A percentile compares a stretch with the other conserved stretches of the same genome.
Conservation (phyloP, 2,888 invertebrate genomes). For the Melinaea marsaeus region DNA sequence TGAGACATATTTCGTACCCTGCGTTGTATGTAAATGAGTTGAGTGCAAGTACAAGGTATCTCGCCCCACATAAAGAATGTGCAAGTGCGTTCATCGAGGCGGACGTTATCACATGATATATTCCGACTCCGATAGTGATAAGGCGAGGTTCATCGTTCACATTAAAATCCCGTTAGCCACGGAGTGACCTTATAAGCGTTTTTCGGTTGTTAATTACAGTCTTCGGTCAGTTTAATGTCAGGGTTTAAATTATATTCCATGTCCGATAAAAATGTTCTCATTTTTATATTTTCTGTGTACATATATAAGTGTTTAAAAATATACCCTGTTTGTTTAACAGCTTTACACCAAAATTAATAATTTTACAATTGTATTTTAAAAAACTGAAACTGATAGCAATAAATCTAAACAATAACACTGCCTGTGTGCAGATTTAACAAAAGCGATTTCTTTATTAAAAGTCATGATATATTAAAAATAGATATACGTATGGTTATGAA, state of each 20-base stretch:
- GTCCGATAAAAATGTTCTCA: neutral
- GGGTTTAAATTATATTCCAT: slow-evolving; percentile 3
- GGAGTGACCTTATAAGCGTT: slow-evolving; percentile 6
- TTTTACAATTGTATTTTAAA: too few relatives aligned
- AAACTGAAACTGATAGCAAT: too few relatives aligned
- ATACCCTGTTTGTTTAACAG: too few relatives aligned
- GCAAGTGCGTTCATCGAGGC: slow-evolving; percentile 36
- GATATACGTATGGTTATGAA: neutral
- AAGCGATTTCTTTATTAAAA: neutral
- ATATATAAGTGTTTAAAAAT: neutral
- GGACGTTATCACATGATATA: slow-evolving; percentile 40
- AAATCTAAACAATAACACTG: too few relatives aligned
- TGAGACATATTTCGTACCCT: slow-evolving; percentile 11
- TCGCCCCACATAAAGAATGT: slow-evolving; percentile 27
- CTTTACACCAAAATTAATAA: too few relatives aligned
- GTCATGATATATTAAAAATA: neutral
- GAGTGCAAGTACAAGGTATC: slow-evolving; percentile 10
- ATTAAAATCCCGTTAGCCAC: slow-evolving; percentile 10
- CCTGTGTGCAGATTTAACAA: too few relatives aligned
- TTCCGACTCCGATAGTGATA: slow-evolving; percentile 10
- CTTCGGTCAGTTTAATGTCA: slow-evolving; percentile 9
- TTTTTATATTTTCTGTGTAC: neutral
- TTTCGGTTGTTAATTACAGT: slow-evolving; percentile 7
- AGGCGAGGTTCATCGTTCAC: neutral
- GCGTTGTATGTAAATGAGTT: slow-evolving; percentile 13